Evolutionary conservation across 2,888 invertebrate genomes (phyloP).

Genomic region (Cryptosula pallasiana): DNA sequence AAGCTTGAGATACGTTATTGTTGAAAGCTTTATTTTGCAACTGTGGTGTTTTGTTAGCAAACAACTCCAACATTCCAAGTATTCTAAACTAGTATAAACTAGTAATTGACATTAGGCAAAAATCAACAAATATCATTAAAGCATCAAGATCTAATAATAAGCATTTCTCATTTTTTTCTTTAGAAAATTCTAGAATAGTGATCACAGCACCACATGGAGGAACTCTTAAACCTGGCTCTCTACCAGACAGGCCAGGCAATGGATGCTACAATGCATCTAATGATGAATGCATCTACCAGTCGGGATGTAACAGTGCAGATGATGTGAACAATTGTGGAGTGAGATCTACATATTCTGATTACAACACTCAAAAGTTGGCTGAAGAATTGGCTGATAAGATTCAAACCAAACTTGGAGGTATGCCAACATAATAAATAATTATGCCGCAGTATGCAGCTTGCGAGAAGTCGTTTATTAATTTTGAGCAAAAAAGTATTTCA

Average conservation of each 20-base stretch:
- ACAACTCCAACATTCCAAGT: too few relatives aligned
- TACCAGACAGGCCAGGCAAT: not conserved
- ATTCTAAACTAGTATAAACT: too few relatives aligned
- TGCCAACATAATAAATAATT: too few relatives aligned
- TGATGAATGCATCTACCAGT: not conserved
- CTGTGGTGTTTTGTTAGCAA: too few relatives aligned
- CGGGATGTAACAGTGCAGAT: not conserved
- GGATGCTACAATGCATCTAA: not conserved
- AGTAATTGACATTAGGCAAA: too few relatives aligned
- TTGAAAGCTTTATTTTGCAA: too few relatives aligned
- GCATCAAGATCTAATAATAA: too few relatives aligned
- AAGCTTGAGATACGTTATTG: too few relatives aligned
- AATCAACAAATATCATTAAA: too few relatives aligned
- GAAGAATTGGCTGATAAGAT: not conserved
- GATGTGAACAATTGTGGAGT: not conserved
- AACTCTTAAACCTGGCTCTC: not conserved
- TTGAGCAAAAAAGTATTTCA: too few relatives aligned
- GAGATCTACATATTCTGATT: not conserved
- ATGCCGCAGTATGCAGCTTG: too few relatives aligned
- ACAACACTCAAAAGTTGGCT: not conserved
- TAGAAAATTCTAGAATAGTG: not conserved
- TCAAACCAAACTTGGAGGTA: not conserved
- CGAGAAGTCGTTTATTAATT: too few relatives aligned
- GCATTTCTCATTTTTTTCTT: not conserved
- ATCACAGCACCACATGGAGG: not conserved